Conservation (phyloP, 35 echinoderm and acorn worm genomes). For the Apostichopus californicus region DNA sequence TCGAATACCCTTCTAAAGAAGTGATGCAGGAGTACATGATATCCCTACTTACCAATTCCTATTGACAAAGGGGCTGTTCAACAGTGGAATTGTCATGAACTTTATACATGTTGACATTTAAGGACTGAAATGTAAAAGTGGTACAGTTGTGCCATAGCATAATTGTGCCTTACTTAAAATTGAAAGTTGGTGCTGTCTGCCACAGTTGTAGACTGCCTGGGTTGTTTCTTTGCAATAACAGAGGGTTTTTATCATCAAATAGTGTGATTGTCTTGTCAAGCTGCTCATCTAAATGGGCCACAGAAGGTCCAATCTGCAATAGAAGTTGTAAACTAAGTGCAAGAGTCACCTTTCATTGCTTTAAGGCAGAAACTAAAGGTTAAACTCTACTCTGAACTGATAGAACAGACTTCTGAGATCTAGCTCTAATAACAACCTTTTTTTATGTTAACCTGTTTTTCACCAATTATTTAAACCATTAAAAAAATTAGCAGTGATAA, state of each 20-base stretch:
- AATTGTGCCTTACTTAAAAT: slow-evolving; percentile 15
- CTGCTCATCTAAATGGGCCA: slow-evolving; percentile 27
- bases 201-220: neutral
- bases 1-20: too few relatives aligned
- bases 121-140: slow-evolving; percentile 7
- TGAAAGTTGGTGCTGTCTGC: slow-evolving; percentile 27
- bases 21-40: too few relatives aligned
- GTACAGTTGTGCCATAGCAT: slow-evolving; percentile 6
- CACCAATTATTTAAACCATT: too few relatives aligned
- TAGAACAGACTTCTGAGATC: too few relatives aligned
- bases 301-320: slow-evolving; percentile 35
- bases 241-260: slow-evolving; percentile 10
- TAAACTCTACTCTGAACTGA: too few relatives aligned
- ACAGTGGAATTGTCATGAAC: neutral
- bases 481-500: too few relatives aligned
- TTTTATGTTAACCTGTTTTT: too few relatives aligned
- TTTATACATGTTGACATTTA: neutral
- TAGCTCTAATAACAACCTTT: too few relatives aligned
- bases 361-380: too few relatives aligned
- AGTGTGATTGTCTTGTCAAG: neutral
- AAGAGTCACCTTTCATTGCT: too few relatives aligned
- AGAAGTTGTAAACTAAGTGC: neutral
- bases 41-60: too few relatives aligned
- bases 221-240: slow-evolving; percentile 1
- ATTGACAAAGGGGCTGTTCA: too few relatives aligned